These are phyloP conservation scores for Carassius auratus DNA, from an alignment of 2,113 vertebrate genomes.

Conservation along the genomic window DNA sequence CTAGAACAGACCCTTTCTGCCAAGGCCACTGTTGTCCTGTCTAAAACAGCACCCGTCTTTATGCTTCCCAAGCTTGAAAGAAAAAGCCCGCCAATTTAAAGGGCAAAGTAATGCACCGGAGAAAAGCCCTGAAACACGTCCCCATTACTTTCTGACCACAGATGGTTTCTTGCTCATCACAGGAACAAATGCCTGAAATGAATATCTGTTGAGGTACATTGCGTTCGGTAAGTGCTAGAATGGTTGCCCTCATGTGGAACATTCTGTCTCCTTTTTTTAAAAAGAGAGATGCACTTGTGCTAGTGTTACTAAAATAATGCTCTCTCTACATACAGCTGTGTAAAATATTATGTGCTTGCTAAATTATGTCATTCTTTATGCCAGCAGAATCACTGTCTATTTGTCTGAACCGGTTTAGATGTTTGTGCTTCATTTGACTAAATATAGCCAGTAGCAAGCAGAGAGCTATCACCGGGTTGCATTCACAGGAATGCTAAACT, in stretches of 20 bases:
- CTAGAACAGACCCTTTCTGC: constrained; percentile 6
- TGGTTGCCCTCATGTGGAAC: constrained; percentile 19
- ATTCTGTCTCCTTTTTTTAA: background rate
- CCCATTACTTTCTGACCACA: constrained; percentile 14
- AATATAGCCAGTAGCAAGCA: constrained; percentile 12
- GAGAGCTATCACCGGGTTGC: background rate
- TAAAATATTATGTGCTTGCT: background rate
- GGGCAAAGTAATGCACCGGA: constrained; percentile 12
- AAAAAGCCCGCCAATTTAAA: background rate
- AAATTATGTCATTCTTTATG: background rate
- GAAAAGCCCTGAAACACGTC: background rate
- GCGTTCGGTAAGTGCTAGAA: constrained; percentile 1
- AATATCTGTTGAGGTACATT: constrained; percentile 29
- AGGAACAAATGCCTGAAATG: constrained; percentile 13
- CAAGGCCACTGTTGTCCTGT: background rate
- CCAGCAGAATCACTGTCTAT: background rate
- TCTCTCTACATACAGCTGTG: background rate
- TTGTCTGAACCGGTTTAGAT: background rate
- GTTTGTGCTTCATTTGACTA: constrained; percentile 4
- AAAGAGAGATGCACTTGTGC: background rate
- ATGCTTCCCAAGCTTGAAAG: background rate
- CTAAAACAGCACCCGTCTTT: background rate
- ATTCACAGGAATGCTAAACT: background rate
- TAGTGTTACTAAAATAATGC: background rate
- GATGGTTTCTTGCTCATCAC: constrained; percentile 12